Evolutionary conservation across 2,113 vertebrate species (phyloP).

Genomic region (Eretmochelys imbricata): DNA sequence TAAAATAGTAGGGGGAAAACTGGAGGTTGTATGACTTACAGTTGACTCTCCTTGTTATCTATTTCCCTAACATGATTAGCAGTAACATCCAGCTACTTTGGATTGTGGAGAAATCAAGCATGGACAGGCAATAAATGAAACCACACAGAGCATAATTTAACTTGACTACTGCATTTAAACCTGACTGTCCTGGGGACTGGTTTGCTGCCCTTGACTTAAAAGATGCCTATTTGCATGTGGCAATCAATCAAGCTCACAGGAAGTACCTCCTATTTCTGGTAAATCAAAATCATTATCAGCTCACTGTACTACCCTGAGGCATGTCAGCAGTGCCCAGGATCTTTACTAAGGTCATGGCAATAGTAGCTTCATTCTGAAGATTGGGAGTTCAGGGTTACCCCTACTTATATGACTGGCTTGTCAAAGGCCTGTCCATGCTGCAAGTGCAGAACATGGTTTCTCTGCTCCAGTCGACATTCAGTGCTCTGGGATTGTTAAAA

Average conservation of each 20-base stretch:
- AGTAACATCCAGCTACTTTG: not conserved
- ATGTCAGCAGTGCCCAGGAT: not conserved
- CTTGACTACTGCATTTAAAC: not conserved
- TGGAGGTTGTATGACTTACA: not conserved
- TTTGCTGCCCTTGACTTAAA: not conserved
- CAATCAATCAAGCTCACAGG: not conserved
- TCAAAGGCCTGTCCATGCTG: not conserved
- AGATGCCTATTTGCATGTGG: not conserved
- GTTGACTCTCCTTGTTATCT: not conserved
- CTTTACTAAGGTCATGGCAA: not conserved
- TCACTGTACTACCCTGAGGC: not conserved
- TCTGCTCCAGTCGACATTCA: not conserved
- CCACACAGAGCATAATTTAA: not conserved
- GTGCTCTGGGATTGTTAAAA: not conserved
- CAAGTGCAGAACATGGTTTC: not conserved
- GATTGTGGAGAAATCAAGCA: not conserved
- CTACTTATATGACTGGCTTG: not conserved
- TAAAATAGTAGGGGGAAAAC: not conserved
- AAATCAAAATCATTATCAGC: not conserved
- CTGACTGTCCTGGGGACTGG: not conserved
- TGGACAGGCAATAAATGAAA: not conserved
- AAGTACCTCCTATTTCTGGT: not conserved
- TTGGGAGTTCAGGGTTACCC: not conserved
- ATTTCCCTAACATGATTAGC: not conserved
- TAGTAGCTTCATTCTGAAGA: not conserved